Evolutionary conservation across 2,113 vertebrate species (phyloP).

Genomic region (Malurus elegans): DNA sequence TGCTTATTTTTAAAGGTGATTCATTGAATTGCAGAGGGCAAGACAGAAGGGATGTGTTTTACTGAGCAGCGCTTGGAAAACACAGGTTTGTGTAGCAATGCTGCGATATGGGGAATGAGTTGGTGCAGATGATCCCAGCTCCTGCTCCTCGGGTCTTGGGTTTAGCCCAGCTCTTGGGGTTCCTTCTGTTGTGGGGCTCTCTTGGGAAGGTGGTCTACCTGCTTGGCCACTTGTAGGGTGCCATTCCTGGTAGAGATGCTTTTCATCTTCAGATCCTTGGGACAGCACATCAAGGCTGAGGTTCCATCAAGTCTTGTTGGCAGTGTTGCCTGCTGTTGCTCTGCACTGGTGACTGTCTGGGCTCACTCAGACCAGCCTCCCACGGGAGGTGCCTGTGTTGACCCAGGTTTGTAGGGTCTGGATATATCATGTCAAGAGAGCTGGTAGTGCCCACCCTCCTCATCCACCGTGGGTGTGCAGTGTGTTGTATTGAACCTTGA

Average conservation of each 20-base stretch:
- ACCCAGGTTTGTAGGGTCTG: background rate
- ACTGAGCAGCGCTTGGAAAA: background rate
- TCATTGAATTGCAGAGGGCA: background rate
- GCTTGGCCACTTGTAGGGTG: accelerated
- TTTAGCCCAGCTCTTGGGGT: background rate
- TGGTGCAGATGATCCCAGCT: background rate
- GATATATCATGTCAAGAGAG: accelerated
- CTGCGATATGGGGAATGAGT: background rate
- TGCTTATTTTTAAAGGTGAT: background rate
- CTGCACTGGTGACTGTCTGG: background rate
- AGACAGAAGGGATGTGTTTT: background rate
- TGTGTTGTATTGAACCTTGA: background rate
- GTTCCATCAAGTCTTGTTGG: accelerated
- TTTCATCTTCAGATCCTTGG: background rate
- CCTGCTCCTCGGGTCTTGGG: background rate
- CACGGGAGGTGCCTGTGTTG: accelerated
- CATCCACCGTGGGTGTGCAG: accelerated
- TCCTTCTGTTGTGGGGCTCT: background rate
- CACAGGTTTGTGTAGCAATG: background rate
- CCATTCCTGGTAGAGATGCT: background rate
- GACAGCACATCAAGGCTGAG: background rate
- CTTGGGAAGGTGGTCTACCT: background rate
- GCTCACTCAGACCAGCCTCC: accelerated
- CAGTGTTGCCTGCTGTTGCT: background rate
- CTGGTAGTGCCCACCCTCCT: background rate